These are phyloP conservation scores for Coturnix japonica DNA, from an alignment of 2,113 vertebrate species.

Conservation along the genomic window DNA sequence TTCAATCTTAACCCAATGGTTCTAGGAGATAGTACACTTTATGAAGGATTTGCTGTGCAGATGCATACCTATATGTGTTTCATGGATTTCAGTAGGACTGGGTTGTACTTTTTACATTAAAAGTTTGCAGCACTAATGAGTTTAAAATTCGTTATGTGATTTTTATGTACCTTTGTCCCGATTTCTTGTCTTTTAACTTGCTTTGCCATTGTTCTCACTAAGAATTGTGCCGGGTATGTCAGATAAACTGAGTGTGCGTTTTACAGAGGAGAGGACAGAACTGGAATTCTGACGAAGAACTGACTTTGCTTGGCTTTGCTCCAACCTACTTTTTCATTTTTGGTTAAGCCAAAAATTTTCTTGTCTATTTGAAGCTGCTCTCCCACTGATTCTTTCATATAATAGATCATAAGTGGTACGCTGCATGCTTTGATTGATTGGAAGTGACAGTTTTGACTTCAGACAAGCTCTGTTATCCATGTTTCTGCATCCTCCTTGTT, in stretches of 20 bases:
- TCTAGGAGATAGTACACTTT: neutral
- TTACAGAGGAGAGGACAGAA: neutral
- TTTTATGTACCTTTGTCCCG: neutral
- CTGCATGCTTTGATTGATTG: neutral
- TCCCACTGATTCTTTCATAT: neutral
- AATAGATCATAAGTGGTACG: neutral
- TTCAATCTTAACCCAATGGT: neutral
- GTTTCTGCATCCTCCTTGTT: neutral
- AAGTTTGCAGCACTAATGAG: neutral
- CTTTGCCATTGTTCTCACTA: neutral
- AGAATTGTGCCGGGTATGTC: neutral
- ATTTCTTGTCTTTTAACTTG: neutral
- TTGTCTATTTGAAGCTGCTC: neutral
- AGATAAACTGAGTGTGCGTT: neutral
- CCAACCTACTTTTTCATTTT: neutral
- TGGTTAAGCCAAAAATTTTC: neutral
- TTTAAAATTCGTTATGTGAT: neutral
- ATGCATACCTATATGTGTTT: neutral
- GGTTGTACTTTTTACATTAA: neutral
- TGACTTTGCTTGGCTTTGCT: neutral
- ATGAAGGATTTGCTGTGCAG: neutral
- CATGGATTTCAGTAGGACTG: neutral
- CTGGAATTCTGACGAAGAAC: neutral
- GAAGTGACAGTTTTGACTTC: neutral
- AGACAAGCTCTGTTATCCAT: fast-evolving